Evolutionary conservation across 2,888 invertebrate genomes (phyloP).

Genomic region (Apamea monoglypha): DNA sequence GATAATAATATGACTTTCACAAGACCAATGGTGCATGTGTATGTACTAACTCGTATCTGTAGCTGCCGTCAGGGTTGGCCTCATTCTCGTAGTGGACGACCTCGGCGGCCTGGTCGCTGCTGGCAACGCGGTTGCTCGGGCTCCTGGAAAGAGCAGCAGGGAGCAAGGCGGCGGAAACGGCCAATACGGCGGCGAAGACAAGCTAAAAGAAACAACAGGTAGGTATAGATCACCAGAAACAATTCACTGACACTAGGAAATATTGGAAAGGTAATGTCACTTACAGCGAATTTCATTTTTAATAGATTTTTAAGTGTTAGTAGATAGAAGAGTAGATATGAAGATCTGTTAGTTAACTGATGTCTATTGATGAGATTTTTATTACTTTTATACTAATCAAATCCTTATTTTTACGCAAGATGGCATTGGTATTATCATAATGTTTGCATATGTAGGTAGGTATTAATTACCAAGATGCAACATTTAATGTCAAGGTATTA

Average conservation of each 20-base stretch:
- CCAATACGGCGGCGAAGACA: constrained; percentile 77
- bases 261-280: constrained; percentile 52
- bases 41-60: constrained; percentile 84
- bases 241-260: constrained; percentile 8
- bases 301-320: constrained; percentile 11
- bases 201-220: constrained; percentile 63
- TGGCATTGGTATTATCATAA: constrained; percentile 78
- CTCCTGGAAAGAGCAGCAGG: constrained; percentile 27
- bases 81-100: constrained; percentile 83
- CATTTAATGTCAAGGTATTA: background rate
- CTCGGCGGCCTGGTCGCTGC: constrained; percentile 75
- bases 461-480: constrained; percentile 67
- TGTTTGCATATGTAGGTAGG: constrained; percentile 53
- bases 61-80: constrained; percentile 86
- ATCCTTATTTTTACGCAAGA: constrained; percentile 75
- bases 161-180: constrained; percentile 78
- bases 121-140: constrained; percentile 53
- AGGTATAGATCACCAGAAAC: background rate
- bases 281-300: constrained; percentile 81
- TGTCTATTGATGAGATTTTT: constrained; percentile 63
- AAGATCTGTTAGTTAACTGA: constrained; percentile 66
- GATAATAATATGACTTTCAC: background rate
- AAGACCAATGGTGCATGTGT: background rate
- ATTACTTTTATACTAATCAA: constrained; percentile 75
- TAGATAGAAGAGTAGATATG: constrained; percentile 25